Conservation (phyloP, 2,888 invertebrate genomes). For the Chouioia cunea region DNA sequence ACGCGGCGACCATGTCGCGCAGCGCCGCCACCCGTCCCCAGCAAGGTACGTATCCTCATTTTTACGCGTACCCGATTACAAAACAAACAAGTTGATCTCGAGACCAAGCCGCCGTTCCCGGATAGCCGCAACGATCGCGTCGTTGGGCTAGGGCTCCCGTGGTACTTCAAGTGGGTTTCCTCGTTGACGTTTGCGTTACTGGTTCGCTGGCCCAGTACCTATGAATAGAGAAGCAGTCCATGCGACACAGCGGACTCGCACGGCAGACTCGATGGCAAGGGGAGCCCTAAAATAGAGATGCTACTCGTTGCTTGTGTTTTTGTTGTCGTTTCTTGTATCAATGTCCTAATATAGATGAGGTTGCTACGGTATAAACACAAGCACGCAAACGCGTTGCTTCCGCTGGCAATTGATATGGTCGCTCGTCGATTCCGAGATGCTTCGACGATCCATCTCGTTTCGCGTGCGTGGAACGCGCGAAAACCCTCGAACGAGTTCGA, state of each 20-base stretch:
- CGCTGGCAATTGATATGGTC: no score
- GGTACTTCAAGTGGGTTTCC: neutral
- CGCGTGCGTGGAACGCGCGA: no score
- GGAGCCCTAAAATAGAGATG: neutral
- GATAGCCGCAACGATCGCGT: neutral
- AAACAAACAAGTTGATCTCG: no score
- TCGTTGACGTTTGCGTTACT: neutral
- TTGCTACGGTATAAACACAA: no score
- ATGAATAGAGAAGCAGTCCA: constrained; percentile 1
- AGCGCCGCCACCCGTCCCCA: constrained; percentile 65
- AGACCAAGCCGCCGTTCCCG: neutral
- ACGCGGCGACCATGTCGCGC: constrained; percentile 63
- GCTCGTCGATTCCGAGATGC: no score
- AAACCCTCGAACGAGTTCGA: no score
- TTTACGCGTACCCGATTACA: no score
- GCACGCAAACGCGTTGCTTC: no score
- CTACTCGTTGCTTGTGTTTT: constrained; percentile 5
- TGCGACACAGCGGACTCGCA: neutral
- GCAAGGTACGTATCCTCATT: constrained; percentile 58
- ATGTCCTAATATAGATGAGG: no score
- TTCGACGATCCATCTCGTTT: no score
- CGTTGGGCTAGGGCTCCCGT: neutral
- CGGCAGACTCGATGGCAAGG: constrained; percentile 10
- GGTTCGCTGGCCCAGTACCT: neutral
- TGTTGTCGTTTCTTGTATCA: constrained; percentile 13